Evolutionary conservation across 2,797 vertebrate species (phyloP).

Genomic region (Nasua narica): DNA sequence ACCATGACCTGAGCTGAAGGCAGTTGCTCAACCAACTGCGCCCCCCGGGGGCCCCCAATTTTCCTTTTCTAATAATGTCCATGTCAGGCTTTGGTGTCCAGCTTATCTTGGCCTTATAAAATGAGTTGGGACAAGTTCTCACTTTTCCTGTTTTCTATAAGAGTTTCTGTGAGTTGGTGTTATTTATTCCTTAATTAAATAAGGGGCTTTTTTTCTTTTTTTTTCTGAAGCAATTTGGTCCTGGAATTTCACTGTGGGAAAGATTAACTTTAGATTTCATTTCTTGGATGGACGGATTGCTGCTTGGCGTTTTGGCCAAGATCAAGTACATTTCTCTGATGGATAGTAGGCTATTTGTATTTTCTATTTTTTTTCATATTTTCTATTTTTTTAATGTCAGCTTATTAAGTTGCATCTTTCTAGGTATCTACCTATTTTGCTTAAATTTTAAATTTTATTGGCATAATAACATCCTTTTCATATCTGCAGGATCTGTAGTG

Average conservation of each 20-base stretch:
- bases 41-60: neutral
- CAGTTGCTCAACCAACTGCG: too few species aligned
- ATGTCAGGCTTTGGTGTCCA: neutral
- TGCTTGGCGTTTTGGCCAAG: too few species aligned
- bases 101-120: neutral
- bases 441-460: neutral
- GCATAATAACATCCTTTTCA: neutral
- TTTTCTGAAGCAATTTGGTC: neutral
- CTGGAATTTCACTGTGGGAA: neutral
- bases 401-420: constrained; percentile 9
- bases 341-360: neutral
- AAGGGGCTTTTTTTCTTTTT: neutral
- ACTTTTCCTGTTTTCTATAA: neutral
- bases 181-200: constrained; percentile 29
- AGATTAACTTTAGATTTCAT: neutral
- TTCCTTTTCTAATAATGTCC: neutral
- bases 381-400: neutral
- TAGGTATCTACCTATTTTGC: neutral
- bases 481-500: neutral
- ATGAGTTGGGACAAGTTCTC: neutral
- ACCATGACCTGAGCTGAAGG: too few species aligned
- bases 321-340: neutral
- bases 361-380: neutral
- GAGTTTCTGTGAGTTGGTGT: neutral
- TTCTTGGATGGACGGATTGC: neutral